Evolutionary conservation across 2,797 vertebrate species (phyloP), one percentile per base, ranked within the genome.

Genomic region (Melanotaenia nigrans): DNA sequence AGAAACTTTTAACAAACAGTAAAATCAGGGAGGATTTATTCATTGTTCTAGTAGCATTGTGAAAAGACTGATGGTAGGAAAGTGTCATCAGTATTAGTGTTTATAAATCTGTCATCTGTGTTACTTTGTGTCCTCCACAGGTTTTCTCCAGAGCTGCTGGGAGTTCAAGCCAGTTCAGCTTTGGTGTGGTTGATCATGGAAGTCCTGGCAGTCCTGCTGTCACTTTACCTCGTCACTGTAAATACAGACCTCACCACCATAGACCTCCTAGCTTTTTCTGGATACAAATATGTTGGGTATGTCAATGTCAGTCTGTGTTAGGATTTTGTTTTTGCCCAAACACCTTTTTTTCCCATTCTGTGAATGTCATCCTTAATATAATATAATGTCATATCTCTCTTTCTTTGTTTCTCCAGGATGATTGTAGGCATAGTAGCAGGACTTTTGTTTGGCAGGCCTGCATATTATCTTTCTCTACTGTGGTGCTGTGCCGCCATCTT

Each of bases 261-360:
- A 0, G 97, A 98, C 85, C 93, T 98, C 57, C 86, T 98, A 16
- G 96, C 97, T 33, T 97, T 97, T 82, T 90, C 96, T 20, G 97
- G 97, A 54, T 98, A 98, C 88, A 98, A 98, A 93, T 98, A 97
- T 9, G 96, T 98, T 0, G 97, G 97, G 97, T 97, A 83, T 88
- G 95, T 88, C 22, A 0, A 13, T 63, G 0, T 4, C 9, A 28
- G 18, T 35, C 22, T 1, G 14, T 42, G 14, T 42, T 13, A 40
- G 38, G 2, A 40, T 28, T 28, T 28, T 28, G 28, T 28, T 28
- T 28, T 4, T 18, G 9, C 33, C 6, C 5, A 5, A 5, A 33
- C 5, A 5, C 8, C 33, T 58, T 53, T 20, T 0, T 7, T 32
- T 53, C 36, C 40, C 7, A 10, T 40, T 38, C 30, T 76, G 5